A percentile compares a stretch with the other conserved stretches of the same genome.
These are phyloP conservation scores for Suricata suricatta DNA, from an alignment of 2,113 vertebrate genomes.

Conservation along the genomic window DNA sequence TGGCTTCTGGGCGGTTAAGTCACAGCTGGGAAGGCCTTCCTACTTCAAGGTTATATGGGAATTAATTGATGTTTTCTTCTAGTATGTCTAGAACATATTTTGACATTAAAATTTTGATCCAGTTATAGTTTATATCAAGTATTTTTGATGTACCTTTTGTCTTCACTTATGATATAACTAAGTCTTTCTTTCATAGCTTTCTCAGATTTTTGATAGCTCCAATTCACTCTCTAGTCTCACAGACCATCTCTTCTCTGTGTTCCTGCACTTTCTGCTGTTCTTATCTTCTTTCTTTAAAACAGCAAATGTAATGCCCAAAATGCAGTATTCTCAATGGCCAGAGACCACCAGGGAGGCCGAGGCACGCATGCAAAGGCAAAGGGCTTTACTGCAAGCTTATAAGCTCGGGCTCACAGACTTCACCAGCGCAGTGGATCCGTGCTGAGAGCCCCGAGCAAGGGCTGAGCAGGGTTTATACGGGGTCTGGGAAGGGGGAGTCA, in stretches of 20 bases:
- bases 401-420: too few relatives aligned
- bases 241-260: neutral
- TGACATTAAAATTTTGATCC: neutral
- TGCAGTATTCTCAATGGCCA: too few relatives aligned
- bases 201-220: neutral
- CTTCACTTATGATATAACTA: neutral
- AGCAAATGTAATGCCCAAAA: neutral
- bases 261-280: neutral
- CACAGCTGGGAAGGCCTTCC: neutral
- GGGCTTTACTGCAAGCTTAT: too few relatives aligned
- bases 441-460: too few relatives aligned
- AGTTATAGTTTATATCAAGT: neutral
- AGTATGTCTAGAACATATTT: neutral
- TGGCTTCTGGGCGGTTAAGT: neutral
- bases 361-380: too few relatives aligned
- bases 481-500: too few relatives aligned
- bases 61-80: neutral
- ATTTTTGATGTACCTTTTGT: neutral
- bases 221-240: neutral
- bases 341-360: too few relatives aligned
- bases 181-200: neutral
- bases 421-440: too few relatives aligned
- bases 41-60: neutral
- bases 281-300: neutral
- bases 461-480: too few relatives aligned